Evolutionary conservation across 1,140 invertebrate species (phyloP).

Genomic region (Drosophila neocordata): DNA sequence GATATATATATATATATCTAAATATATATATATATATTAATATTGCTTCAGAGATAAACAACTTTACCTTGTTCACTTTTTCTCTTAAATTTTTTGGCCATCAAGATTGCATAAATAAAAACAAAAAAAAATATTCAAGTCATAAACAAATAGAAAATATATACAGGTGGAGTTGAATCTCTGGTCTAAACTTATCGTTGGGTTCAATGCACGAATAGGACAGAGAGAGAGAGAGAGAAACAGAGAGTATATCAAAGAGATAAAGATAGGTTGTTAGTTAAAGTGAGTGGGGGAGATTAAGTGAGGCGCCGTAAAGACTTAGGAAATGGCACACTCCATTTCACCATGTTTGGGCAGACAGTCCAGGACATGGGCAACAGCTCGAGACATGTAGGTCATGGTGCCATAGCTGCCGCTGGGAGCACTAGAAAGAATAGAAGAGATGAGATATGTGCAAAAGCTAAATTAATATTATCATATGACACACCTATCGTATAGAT

Average conservation of each 20-base stretch:
- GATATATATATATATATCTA: neutral
- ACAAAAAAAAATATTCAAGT: constrained; percentile 16
- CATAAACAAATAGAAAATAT: constrained; percentile 22
- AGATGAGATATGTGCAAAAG: neutral
- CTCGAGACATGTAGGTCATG: constrained; percentile 97
- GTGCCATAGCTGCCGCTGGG: constrained; percentile 98
- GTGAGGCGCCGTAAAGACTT: constrained; percentile 42
- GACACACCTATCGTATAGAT: constrained; percentile 93
- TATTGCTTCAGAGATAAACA: neutral
- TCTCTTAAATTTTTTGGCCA: constrained; percentile 6
- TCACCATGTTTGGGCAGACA: constrained; percentile 90
- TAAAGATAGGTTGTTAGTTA: constrained; percentile 28
- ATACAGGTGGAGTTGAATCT: constrained; percentile 22
- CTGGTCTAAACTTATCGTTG: constrained; percentile 46
- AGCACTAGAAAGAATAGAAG: constrained; percentile 85
- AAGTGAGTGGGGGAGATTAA: constrained; percentile 60
- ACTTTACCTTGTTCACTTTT: neutral
- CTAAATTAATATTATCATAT: neutral
- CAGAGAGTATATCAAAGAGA: constrained; percentile 28
- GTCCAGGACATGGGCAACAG: constrained; percentile 89
- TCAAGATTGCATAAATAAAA: constrained; percentile 20
- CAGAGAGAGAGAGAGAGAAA: constrained; percentile 25
- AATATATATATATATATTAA: neutral
- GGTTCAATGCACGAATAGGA: constrained; percentile 26
- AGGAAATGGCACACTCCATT: constrained; percentile 91